Evolutionary conservation across 1,140 invertebrate species (phyloP), one percentile per base, ranked within the genome.

Genomic region (Aporrectodea caliginosa): DNA sequence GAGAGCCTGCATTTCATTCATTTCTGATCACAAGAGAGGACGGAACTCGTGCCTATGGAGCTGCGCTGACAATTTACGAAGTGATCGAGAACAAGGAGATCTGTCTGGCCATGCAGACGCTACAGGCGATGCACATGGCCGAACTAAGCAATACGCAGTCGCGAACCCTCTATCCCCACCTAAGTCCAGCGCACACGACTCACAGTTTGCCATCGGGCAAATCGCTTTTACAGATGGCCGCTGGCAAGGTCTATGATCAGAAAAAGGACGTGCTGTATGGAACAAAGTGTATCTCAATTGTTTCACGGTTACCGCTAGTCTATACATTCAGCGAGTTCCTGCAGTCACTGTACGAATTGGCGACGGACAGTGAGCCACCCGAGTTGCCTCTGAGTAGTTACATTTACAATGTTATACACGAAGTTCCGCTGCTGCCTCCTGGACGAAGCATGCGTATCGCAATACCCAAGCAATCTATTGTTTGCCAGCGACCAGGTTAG

Each of bases 11-110:
- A 82, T 98, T 98, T 90, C 98, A 99, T 88, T 95, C 96, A 73
- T 99, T 99, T 90, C 92, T 98, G 12, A 95, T 98, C 70, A 99
- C 97, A 29, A 92, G 93, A 84, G 96, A 98, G 90, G 96, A 99
- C 92, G 98, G 97, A 71, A 93, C 93, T 80, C 91, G 95, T 83
- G 93, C 93, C 75, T 97, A 96, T 90, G 98, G 98, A 68, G 96
- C 96, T 85, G 95, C 94, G 83, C 91, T 96, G 79, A 92, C 96
- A 16, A 98, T 98, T 88, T 98, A 94, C 90, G 97, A 99, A 89
- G 94, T 97, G 90, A 95, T 97, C 82, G 92, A 92, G 74, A 95
- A 96, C 87, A 90, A 92, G 73, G 94, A 96, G 86, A 96, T 98
- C 82, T 96, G 95, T 86, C 93, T 92, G 82, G 95, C 96, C 58